phyloP scores from a whole-genome alignment of 2,113 vertebrate genomes.

The Apodemus speciosus region DNA sequence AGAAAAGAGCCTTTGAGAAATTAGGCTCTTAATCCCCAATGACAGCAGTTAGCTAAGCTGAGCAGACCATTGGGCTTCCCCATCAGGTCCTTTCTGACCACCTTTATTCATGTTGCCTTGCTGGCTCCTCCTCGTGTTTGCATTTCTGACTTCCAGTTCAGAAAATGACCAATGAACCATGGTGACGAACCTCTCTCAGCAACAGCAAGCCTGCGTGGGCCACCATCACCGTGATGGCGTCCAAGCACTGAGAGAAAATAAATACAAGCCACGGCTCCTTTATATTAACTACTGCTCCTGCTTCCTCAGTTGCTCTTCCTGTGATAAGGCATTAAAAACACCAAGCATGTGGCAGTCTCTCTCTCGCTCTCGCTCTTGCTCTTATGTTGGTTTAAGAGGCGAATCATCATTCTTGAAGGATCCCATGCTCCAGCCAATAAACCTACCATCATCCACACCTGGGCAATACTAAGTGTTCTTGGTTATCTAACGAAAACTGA shows the following conservation, averaged over 20 bases:
- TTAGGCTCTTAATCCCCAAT: neutral
- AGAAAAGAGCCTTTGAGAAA: neutral
- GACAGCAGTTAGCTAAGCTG: neutral
- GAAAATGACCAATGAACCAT: neutral
- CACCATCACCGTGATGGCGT: neutral
- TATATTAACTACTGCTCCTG: neutral
- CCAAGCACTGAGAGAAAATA: neutral
- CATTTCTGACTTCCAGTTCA: neutral
- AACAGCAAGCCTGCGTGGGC: neutral
- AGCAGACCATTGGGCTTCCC: neutral
- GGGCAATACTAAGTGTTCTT: neutral
- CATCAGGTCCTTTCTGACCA: neutral
- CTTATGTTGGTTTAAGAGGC: neutral
- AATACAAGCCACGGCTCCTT: neutral
- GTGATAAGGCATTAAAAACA: neutral
- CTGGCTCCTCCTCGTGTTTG: neutral
- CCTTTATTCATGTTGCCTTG: neutral
- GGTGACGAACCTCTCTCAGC: neutral
- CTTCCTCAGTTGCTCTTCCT: neutral
- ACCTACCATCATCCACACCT: neutral
- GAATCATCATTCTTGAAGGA: too few species aligned
- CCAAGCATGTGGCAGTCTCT: neutral
- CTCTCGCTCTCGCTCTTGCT: neutral
- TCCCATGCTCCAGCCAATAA: neutral
- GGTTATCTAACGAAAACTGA: neutral